A percentile compares a stretch with the other conserved stretches of the same genome.
These are phyloP conservation scores for Agrotis exclamationis DNA, from an alignment of 2,888 invertebrate species.

Conservation along the genomic window DNA sequence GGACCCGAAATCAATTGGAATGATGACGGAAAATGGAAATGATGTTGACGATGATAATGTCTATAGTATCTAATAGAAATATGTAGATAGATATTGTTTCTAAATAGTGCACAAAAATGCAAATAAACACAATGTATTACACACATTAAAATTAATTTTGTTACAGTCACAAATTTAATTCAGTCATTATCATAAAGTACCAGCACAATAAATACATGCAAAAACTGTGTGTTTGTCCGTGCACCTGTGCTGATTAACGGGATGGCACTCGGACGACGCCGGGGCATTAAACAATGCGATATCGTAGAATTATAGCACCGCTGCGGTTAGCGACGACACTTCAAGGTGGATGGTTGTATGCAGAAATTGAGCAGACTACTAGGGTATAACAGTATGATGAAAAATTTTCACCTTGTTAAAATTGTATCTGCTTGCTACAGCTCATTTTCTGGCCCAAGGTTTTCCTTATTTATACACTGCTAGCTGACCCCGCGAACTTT, in stretches of 20 bases:
- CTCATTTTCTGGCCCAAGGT: no score
- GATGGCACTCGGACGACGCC: constrained; percentile 63
- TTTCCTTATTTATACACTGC: no score
- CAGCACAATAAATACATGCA: constrained; percentile 47
- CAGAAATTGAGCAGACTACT: constrained; percentile 15
- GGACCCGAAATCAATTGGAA: no score
- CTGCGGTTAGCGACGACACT: constrained; percentile 67
- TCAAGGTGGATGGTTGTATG: constrained; percentile 64
- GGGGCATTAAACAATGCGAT: constrained; percentile 73
- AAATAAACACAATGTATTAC: not conserved
- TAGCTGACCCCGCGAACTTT: no score
- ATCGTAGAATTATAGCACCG: constrained; percentile 77
- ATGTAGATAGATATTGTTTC: no score
- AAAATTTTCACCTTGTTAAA: no score
- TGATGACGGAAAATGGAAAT: no score
- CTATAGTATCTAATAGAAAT: no score
- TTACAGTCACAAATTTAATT: constrained; percentile 42
- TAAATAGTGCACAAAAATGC: no score
- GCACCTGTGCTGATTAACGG: constrained; percentile 71
- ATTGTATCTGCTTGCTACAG: no score
- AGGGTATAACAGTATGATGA: not conserved
- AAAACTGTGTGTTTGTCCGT: constrained; percentile 46
- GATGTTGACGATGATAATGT: no score
- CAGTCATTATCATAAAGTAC: constrained; percentile 53
- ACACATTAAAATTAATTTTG: constrained; percentile 25